Evolutionary conservation across 1,140 invertebrate genomes (phyloP).

Genomic region (Drosophila erecta): DNA sequence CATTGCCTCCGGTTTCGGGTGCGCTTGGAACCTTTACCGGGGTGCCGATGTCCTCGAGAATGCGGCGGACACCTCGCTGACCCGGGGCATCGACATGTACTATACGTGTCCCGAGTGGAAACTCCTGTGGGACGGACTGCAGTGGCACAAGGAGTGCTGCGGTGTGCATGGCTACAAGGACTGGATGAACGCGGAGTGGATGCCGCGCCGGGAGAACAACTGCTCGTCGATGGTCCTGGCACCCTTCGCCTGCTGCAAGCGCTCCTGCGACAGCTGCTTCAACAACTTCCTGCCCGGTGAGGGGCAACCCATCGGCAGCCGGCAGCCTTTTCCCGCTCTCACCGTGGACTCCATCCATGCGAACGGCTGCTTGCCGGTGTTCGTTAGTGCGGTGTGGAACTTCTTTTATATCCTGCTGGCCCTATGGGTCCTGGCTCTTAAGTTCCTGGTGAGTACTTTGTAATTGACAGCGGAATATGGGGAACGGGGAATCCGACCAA

Average conservation of each 20-base stretch:
- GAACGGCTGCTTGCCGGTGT: constrained; percentile 60
- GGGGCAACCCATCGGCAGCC: neutral
- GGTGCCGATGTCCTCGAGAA: constrained; percentile 49
- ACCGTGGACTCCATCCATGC: constrained; percentile 60
- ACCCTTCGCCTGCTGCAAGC: constrained; percentile 72
- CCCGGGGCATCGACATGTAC: constrained; percentile 75
- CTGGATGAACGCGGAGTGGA: constrained; percentile 79
- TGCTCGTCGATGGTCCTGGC: constrained; percentile 40
- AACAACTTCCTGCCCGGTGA: constrained; percentile 21
- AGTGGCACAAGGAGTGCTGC: constrained; percentile 72
- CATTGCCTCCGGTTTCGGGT: constrained; percentile 60
- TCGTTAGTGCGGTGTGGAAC: constrained; percentile 34
- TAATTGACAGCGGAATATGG: too few species aligned
- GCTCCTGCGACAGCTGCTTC: constrained; percentile 16
- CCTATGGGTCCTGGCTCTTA: constrained; percentile 46
- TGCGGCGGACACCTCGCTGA: constrained; percentile 55
- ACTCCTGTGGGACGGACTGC: constrained; percentile 74
- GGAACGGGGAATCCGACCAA: too few species aligned
- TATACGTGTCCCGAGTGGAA: constrained; percentile 79
- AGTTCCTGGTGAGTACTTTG: constrained; percentile 61
- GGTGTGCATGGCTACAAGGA: constrained; percentile 74
- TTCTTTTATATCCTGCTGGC: constrained; percentile 59
- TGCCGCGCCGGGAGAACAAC: constrained; percentile 40
- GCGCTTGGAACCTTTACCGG: constrained; percentile 57
- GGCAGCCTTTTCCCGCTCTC: constrained; percentile 38